Conservation (phyloP, 2,888 invertebrate genomes). For the Empis livida region DNA sequence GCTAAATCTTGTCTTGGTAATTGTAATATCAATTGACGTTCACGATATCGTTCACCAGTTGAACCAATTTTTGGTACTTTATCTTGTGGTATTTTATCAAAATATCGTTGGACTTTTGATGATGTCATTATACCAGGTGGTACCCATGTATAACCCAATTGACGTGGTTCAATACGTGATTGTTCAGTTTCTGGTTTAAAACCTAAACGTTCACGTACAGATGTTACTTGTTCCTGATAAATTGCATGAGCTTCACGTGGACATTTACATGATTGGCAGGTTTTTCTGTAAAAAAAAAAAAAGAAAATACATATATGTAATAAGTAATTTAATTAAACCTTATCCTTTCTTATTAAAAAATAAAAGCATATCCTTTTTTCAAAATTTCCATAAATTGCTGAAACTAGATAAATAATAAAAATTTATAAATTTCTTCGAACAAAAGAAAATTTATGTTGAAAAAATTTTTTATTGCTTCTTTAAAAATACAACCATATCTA, state of each 20-base stretch:
- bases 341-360: background rate
- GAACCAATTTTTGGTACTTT: conserved; percentile 61
- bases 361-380: too few relatives aligned
- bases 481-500: too few relatives aligned
- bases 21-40: conserved; percentile 73
- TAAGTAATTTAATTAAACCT: too few relatives aligned
- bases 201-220: conserved; percentile 59
- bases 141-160: conserved; percentile 62
- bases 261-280: conserved; percentile 87
- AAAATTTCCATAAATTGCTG: too few relatives aligned
- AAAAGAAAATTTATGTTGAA: too few relatives aligned
- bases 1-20: conserved; percentile 91
- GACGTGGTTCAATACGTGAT: conserved; percentile 42
- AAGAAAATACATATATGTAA: too few relatives aligned
- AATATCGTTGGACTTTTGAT: conserved; percentile 62
- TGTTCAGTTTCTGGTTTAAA: conserved; percentile 46
- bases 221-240: conserved; percentile 74
- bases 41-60: conserved; percentile 68
- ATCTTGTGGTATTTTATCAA: conserved; percentile 73
- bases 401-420: too few relatives aligned
- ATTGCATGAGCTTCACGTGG: conserved; percentile 81
- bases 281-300: conserved; percentile 57
- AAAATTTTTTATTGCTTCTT: too few relatives aligned
- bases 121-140: conserved; percentile 33
- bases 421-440: too few relatives aligned